Conservation (phyloP, 2,797 vertebrate genomes). For the Bufotes viridis region DNA sequence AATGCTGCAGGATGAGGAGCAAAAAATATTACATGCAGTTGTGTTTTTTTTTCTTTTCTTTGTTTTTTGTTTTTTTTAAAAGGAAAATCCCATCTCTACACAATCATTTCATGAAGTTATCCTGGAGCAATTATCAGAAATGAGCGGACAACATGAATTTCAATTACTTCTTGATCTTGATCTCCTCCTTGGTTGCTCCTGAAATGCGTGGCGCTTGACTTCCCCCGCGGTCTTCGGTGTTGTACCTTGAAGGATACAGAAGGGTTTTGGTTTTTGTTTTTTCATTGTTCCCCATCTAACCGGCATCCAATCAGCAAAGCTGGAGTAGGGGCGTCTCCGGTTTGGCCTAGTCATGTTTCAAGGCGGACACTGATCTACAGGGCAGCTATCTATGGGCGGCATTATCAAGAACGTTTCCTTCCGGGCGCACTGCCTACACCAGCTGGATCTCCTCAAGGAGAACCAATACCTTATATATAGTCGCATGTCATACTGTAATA, state of each 20-base stretch:
- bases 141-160: constrained; percentile 70
- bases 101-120: constrained; percentile 63
- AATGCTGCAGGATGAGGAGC: constrained; percentile 23
- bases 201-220: constrained; percentile 70
- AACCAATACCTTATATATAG: not conserved
- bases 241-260: constrained; percentile 72
- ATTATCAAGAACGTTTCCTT: not conserved
- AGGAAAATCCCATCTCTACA: constrained; percentile 64
- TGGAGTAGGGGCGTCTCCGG: not conserved
- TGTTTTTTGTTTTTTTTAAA: constrained; percentile 26
- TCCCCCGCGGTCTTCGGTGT: constrained; percentile 71
- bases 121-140: constrained; percentile 65
- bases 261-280: constrained; percentile 62
- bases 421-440: not conserved
- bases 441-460: too few relatives aligned
- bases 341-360: too few relatives aligned
- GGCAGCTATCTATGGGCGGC: not conserved
- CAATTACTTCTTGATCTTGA: constrained; percentile 75
- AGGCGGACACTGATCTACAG: not conserved
- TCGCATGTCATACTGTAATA: not conserved
- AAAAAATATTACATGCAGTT: constrained; percentile 61
- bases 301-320: constrained; percentile 64
- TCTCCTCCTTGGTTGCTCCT: constrained; percentile 73
- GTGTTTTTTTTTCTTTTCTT: not conserved
- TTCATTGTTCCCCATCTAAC: constrained; percentile 49